These are phyloP conservation scores for Eledone cirrhosa DNA, from an alignment of 2,888 invertebrate genomes.

Conservation along the genomic window DNA sequence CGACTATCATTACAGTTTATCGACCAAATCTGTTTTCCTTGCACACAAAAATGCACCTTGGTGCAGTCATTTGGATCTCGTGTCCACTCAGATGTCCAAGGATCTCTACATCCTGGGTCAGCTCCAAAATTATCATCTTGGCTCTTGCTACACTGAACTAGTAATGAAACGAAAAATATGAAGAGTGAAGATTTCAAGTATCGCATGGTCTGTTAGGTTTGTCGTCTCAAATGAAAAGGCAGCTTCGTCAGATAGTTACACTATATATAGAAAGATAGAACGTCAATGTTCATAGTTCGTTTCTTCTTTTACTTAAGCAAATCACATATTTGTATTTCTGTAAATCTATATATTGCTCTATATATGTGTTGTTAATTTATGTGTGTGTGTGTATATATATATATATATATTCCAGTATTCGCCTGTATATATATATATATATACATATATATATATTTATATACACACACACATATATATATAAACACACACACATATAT, in stretches of 20 bases:
- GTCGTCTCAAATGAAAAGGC: too few relatives aligned
- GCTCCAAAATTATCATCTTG: conserved; percentile 43
- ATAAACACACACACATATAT: neutral
- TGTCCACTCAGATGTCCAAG: conserved; percentile 48
- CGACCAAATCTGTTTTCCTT: conserved; percentile 44
- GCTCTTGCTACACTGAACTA: neutral
- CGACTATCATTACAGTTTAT: conserved; percentile 45
- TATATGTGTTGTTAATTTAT: too few relatives aligned
- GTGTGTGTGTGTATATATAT: neutral
- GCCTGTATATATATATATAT: neutral
- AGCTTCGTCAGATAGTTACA: too few relatives aligned
- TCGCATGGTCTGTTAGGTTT: too few relatives aligned
- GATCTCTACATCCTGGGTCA: conserved; percentile 44
- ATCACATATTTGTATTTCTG: too few relatives aligned
- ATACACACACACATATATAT: conserved; percentile 8
- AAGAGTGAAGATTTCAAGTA: too few relatives aligned
- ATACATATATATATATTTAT: neutral
- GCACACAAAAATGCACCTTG: conserved; percentile 38
- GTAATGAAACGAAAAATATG: neutral
- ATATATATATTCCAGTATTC: neutral
- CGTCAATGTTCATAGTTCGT: too few relatives aligned
- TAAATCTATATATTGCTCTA: too few relatives aligned
- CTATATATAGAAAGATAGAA: too few relatives aligned
- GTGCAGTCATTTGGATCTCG: conserved; percentile 42
- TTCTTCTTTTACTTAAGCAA: too few relatives aligned